Evolutionary conservation across 1,140 invertebrate genomes (phyloP).

Genomic region (Meloidogyne hapla): DNA sequence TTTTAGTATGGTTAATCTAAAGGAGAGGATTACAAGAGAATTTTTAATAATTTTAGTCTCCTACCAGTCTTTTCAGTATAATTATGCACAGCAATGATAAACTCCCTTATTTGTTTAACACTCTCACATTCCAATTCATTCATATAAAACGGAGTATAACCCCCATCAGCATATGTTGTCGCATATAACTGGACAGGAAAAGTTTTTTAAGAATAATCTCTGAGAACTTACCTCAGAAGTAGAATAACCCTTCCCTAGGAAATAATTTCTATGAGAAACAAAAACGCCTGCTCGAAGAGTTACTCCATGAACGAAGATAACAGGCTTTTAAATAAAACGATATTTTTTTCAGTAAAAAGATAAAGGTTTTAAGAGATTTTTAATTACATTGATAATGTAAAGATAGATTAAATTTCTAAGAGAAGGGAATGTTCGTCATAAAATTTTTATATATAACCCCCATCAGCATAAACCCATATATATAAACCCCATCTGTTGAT

Average conservation of each 20-base stretch:
- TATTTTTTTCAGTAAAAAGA: no score
- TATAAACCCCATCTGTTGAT: no score
- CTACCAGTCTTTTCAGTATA: neutral
- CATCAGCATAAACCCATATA: no score
- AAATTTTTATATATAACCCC: no score
- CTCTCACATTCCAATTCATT: neutral
- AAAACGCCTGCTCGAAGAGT: slow-evolving; percentile 10
- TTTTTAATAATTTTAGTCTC: neutral
- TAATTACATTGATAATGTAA: no score
- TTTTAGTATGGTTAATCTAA: no score
- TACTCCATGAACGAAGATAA: slow-evolving; percentile 32
- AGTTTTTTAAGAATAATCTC: neutral
- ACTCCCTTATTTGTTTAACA: neutral
- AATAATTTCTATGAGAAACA: slow-evolving; percentile 13
- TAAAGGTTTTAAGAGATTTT: no score
- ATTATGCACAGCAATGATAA: neutral
- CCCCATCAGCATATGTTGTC: neutral
- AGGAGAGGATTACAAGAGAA: neutral
- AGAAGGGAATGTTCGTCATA: no score
- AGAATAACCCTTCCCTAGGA: slow-evolving; percentile 13
- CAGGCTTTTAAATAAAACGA: slow-evolving; percentile 10
- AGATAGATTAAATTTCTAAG: no score
- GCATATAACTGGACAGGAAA: neutral
- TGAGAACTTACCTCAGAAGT: neutral
- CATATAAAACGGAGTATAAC: neutral